A percentile compares a stretch with the other conserved stretches of the same genome.
These are phyloP conservation scores for Liasis olivaceus DNA, from an alignment of 2,797 vertebrate genomes.

Conservation along the genomic window DNA sequence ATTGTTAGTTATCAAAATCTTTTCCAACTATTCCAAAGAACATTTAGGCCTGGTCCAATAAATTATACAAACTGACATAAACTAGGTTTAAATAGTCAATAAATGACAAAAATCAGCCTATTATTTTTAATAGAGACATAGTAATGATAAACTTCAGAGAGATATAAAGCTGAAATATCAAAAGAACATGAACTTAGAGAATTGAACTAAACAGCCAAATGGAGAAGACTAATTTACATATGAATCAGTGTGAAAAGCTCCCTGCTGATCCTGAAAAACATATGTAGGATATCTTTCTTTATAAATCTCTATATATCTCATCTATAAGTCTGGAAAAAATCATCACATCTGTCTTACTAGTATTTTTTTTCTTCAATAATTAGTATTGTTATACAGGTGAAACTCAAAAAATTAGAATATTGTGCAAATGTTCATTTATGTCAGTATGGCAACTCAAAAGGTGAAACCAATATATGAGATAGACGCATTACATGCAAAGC, in stretches of 20 bases:
- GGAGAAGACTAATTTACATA: neutral
- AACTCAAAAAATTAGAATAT: no score
- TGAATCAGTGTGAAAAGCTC: neutral
- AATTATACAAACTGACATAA: neutral
- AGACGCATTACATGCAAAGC: no score
- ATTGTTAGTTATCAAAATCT: neutral
- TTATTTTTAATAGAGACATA: neutral
- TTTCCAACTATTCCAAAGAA: neutral
- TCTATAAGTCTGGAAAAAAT: neutral
- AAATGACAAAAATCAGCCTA: neutral
- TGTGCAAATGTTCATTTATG: no score
- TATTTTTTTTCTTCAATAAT: neutral
- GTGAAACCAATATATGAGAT: no score
- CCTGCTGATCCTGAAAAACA: neutral
- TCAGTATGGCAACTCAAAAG: no score
- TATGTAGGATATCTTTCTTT: neutral
- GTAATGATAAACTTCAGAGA: neutral
- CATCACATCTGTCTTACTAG: neutral
- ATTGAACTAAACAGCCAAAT: neutral
- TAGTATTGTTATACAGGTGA: neutral
- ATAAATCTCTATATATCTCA: neutral
- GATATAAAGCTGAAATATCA: neutral
- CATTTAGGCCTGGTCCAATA: neutral
- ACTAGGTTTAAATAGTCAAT: neutral
- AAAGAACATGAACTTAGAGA: neutral